These are phyloP conservation scores for Monomorium pharaonis DNA, from an alignment of 1,140 invertebrate genomes.

Conservation along the genomic window DNA sequence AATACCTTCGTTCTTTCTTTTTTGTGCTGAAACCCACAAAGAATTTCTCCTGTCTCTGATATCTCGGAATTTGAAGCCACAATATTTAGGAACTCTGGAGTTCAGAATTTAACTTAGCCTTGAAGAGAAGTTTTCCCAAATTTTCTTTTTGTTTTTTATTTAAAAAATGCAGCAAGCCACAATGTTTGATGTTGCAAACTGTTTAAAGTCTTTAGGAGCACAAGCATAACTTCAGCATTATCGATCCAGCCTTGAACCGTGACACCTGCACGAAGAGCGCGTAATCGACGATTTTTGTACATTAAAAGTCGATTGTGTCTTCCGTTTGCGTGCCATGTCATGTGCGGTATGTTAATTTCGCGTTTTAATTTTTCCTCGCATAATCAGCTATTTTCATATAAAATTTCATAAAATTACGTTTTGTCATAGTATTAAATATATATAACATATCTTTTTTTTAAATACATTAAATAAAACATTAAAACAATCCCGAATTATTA, in stretches of 20 bases:
- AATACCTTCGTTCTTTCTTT: not conserved
- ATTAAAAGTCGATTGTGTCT: constrained; percentile 6
- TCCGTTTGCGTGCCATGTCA: not conserved
- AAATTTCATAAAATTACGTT: not conserved
- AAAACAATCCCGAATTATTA: not conserved
- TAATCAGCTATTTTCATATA: not conserved
- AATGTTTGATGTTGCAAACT: not conserved
- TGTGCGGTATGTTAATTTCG: not conserved
- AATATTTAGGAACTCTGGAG: not conserved
- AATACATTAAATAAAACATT: not conserved
- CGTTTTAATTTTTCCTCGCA: not conserved
- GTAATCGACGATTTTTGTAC: constrained; percentile 51
- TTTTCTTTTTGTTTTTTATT: not conserved
- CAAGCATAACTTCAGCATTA: constrained; percentile 41
- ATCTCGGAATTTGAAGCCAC: not conserved
- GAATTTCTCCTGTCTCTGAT: too few species aligned
- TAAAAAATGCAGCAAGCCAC: not conserved
- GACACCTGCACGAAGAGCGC: constrained; percentile 54
- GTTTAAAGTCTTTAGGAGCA: constrained; percentile 16
- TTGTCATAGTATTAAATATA: not conserved
- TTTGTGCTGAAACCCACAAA: too few species aligned
- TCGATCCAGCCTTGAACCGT: constrained; percentile 65
- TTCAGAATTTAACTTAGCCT: not conserved
- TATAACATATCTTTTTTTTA: not conserved
- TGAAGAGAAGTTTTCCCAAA: not conserved